Percentiles rank a stretch among this genome's conserved stretches.
These are phyloP conservation scores for Xestia sexstrigata DNA, from an alignment of 2,888 invertebrate species.

Conservation along the genomic window DNA sequence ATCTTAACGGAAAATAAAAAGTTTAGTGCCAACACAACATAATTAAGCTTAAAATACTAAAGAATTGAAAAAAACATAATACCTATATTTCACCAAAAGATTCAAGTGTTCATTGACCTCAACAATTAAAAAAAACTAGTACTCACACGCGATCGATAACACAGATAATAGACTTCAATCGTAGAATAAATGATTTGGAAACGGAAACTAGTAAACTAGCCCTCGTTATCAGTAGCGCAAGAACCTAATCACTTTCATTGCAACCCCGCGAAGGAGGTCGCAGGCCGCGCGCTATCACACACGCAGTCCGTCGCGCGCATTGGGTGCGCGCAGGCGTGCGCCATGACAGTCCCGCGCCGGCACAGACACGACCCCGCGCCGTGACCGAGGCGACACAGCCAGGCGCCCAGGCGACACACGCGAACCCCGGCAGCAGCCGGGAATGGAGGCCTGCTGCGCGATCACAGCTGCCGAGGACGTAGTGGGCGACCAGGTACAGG, in stretches of 20 bases:
- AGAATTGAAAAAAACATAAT: neutral
- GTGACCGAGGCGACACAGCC: slow-evolving; percentile 62
- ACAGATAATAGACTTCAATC: slow-evolving; percentile 58
- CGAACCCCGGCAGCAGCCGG: slow-evolving; percentile 82
- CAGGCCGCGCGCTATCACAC: slow-evolving; percentile 78
- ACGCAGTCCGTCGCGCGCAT: slow-evolving; percentile 80
- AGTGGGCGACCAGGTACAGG: slow-evolving; percentile 88
- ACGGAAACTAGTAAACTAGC: slow-evolving; percentile 73
- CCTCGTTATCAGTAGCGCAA: slow-evolving; percentile 88
- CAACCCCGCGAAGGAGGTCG: slow-evolving; percentile 87
- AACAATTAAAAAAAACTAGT: slow-evolving; percentile 19
- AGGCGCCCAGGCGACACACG: slow-evolving; percentile 65
- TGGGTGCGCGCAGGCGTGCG: slow-evolving; percentile 80
- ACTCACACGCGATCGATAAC: slow-evolving; percentile 8
- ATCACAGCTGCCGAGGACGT: slow-evolving; percentile 88
- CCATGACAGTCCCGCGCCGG: slow-evolving; percentile 71
- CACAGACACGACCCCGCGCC: slow-evolving; percentile 68
- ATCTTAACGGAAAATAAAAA: neutral
- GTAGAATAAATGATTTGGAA: slow-evolving; percentile 66
- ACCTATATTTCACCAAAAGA: slow-evolving; percentile 19
- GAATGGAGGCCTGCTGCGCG: slow-evolving; percentile 89
- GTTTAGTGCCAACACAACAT: neutral
- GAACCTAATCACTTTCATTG: slow-evolving; percentile 89
- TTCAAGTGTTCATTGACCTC: slow-evolving; percentile 32
- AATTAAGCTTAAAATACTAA: neutral